Conservation (phyloP, 2,797 vertebrate genomes). For the Pipistrellus pipistrellus region DNA sequence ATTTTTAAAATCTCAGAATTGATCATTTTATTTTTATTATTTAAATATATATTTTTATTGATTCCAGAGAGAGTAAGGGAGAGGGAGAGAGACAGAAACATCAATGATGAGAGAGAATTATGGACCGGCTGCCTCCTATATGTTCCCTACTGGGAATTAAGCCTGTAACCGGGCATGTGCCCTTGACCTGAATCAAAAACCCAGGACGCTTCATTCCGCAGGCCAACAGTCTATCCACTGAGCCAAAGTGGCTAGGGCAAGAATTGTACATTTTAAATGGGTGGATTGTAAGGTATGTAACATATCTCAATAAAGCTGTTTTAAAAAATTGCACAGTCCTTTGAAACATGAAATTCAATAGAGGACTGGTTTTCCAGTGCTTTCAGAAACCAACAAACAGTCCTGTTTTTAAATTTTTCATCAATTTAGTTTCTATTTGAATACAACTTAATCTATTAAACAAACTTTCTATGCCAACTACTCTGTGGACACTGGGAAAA, state of each 20-base stretch:
- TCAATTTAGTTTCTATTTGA: slow-evolving; percentile 44
- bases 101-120: not conserved
- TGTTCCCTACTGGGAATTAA: not conserved
- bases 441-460: slow-evolving; percentile 42
- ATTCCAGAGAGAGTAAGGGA: not conserved
- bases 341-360: slow-evolving; percentile 37
- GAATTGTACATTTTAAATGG: not conserved
- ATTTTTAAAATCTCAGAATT: slow-evolving; percentile 28
- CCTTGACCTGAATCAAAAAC: not conserved
- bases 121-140: not conserved
- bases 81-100: not conserved
- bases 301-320: slow-evolving; percentile 17
- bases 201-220: not conserved
- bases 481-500: slow-evolving; percentile 27
- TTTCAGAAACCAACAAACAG: slow-evolving; percentile 43
- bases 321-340: slow-evolving; percentile 31
- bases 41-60: too few species aligned
- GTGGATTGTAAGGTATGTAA: not conserved
- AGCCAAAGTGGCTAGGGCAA: not conserved
- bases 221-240: not conserved
- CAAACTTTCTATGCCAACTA: not conserved
- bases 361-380: not conserved
- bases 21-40: not conserved
- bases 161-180: not conserved
- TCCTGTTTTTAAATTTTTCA: not conserved